Conservation (phyloP, 2,113 vertebrate species). For the Ia io region DNA sequence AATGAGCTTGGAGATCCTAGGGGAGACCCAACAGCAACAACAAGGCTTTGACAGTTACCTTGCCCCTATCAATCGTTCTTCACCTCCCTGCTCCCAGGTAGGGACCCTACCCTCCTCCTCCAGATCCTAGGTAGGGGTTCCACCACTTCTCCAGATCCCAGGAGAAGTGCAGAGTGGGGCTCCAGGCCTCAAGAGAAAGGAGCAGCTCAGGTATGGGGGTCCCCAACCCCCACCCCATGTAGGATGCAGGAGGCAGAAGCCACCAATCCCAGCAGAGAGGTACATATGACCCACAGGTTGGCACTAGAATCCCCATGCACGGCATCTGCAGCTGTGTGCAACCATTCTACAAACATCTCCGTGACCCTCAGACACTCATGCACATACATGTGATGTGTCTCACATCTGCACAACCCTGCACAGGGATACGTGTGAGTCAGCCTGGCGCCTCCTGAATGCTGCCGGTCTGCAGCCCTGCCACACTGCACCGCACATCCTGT, state of each 20-base stretch:
- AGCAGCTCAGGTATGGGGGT: not conserved
- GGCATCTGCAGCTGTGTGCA: slow-evolving; percentile 1
- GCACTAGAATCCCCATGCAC: slow-evolving; percentile 36
- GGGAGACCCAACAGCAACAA: slow-evolving; percentile 23
- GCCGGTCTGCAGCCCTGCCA: slow-evolving; percentile 48
- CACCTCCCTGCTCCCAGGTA: not conserved
- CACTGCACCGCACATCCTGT: not conserved
- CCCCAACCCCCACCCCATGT: not conserved
- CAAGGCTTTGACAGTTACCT: slow-evolving; percentile 45
- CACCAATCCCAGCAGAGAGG: not conserved
- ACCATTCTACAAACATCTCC: not conserved
- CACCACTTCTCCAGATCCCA: slow-evolving; percentile 45
- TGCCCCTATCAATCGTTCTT: not conserved
- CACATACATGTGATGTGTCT: slow-evolving; percentile 30
- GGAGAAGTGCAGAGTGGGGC: not conserved
- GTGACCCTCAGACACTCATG: slow-evolving; percentile 1
- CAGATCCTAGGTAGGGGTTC: not conserved
- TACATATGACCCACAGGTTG: slow-evolving; percentile 67
- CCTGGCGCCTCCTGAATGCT: slow-evolving; percentile 60
- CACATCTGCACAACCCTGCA: slow-evolving; percentile 43
- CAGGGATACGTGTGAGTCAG: slow-evolving; percentile 68
- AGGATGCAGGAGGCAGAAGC: slow-evolving; percentile 27
- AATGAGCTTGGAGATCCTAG: slow-evolving; percentile 29
- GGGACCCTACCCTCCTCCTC: not conserved
- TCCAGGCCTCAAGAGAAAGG: slow-evolving; percentile 38